Conservation (phyloP, 2,113 vertebrate species). For the Ailurus styani region DNA sequence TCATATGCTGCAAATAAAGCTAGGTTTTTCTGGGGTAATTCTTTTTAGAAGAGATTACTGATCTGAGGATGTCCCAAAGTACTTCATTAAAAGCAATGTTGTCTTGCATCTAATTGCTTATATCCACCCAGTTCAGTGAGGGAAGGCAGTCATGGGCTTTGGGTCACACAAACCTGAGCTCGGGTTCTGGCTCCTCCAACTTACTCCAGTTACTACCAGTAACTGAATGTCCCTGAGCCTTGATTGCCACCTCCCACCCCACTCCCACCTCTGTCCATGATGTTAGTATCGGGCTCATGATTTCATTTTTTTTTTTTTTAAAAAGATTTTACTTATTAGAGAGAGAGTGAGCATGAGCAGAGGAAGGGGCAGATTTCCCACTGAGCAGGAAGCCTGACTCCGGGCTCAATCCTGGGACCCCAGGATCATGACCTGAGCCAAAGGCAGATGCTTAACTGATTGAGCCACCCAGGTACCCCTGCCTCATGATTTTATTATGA, state of each 20-base stretch:
- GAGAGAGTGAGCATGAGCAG: neutral
- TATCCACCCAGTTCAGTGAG: neutral
- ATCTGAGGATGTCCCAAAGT: neutral
- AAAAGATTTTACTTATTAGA: neutral
- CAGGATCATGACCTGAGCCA: neutral
- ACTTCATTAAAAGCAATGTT: neutral
- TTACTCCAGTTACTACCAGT: neutral
- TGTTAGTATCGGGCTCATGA: neutral
- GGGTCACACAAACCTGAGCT: neutral
- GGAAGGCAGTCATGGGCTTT: neutral
- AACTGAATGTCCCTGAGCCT: neutral
- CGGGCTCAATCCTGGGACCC: neutral
- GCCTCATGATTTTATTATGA: neutral
- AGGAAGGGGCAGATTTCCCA: neutral
- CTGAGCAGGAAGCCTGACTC: neutral
- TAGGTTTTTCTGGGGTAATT: neutral
- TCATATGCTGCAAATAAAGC: neutral
- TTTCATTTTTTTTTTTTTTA: neutral
- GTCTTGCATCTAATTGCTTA: neutral
- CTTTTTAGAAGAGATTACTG: constrained; percentile 5
- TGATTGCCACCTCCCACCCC: neutral
- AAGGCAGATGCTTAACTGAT: neutral
- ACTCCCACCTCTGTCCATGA: accelerated
- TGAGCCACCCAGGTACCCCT: neutral
- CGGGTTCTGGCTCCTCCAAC: neutral